phyloP scores from a whole-genome alignment of 2,888 invertebrate genomes.

The Patella pellucida region DNA sequence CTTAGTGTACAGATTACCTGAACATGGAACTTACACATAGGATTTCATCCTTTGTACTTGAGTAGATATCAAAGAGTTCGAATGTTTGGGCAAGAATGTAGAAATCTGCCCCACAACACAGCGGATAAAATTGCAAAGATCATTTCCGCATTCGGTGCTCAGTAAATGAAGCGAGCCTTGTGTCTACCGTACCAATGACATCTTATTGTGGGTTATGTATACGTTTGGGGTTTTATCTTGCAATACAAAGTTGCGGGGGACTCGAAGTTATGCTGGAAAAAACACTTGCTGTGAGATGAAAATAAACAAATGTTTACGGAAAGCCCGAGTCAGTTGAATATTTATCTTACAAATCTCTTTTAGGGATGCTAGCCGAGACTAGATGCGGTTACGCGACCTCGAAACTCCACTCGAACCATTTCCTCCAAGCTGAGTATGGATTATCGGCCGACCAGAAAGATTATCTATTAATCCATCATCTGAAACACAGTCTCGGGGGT shows the following conservation, averaged over 20 bases:
- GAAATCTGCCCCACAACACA: background rate
- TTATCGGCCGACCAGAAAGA: constrained; percentile 7
- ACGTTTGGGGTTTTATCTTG: no score
- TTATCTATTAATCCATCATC: background rate
- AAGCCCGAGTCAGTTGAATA: background rate
- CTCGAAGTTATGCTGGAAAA: no score
- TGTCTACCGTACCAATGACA: no score
- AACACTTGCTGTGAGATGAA: background rate
- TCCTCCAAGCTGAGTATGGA: background rate
- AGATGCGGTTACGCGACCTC: background rate
- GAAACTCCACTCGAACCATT: background rate
- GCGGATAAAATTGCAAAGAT: constrained; percentile 15
- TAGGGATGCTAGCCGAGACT: background rate
- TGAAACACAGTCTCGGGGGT: constrained; percentile 2
- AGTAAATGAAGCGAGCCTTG: no score
- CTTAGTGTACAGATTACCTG: constrained; percentile 15
- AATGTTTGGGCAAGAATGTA: constrained; percentile 13
- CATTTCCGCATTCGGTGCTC: background rate
- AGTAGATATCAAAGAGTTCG: constrained; percentile 23
- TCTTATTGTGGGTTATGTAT: no score
- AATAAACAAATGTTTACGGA: background rate
- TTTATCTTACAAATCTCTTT: background rate
- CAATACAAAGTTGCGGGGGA: no score
- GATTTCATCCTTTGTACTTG: constrained; percentile 15
- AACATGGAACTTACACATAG: constrained; percentile 12